Percentiles rank a stretch among this genome's conserved stretches.
These are phyloP conservation scores for Sipha flava DNA, from an alignment of 1,140 invertebrate species.

Conservation along the genomic window DNA sequence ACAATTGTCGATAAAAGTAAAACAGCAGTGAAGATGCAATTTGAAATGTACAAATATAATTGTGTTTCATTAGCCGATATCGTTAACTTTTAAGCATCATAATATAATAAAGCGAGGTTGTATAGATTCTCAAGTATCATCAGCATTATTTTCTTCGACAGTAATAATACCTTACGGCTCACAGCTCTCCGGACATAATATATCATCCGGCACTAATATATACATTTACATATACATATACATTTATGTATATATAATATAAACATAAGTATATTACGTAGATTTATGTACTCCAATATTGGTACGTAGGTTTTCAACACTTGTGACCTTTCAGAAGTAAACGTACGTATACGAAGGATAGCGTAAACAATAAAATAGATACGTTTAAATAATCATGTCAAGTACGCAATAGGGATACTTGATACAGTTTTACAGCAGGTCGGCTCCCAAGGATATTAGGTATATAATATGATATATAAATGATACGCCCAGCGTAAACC, in stretches of 20 bases:
- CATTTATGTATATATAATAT: background rate
- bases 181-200: too few species aligned
- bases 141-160: too few species aligned
- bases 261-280: too few species aligned
- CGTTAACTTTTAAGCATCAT: too few species aligned
- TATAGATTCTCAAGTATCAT: too few species aligned
- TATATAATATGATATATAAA: background rate
- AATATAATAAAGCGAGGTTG: too few species aligned
- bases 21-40: too few species aligned
- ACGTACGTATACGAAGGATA: constrained; percentile 2
- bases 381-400: background rate
- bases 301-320: background rate
- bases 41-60: too few species aligned
- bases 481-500: background rate
- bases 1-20: too few species aligned
- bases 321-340: background rate
- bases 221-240: background rate
- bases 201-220: too few species aligned
- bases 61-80: too few species aligned
- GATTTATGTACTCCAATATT: background rate
- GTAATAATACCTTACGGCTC: too few species aligned
- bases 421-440: background rate
- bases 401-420: constrained; percentile 8
- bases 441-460: background rate
- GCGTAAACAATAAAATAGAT: constrained; percentile 6